Evolutionary conservation across 30 jellyfish, hydroid and myxozoan genomes (phyloP), one percentile per base, ranked within the genome.

Genomic region (Clytia hemisphaerica): DNA sequence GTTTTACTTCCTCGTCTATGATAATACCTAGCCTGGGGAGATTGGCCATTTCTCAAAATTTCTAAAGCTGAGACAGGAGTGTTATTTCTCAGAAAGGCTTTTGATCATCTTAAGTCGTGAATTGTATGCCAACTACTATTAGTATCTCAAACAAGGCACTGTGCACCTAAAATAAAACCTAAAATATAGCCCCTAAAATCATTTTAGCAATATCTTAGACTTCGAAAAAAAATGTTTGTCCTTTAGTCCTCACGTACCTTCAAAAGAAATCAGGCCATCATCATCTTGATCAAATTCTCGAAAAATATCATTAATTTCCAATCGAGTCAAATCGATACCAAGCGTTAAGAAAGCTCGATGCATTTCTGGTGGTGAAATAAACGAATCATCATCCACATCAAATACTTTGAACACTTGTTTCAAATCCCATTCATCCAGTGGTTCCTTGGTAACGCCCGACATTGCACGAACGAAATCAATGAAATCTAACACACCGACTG

Each of bases 301-400:
- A 31, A 57, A 57, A 25, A 57, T 57, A 22, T 38, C 54, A 7
- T 28, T 57, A 9, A 57, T 6, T 57, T 57, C 70, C 12, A n/a
- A n/a, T 5, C 38, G 27, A 9, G 53, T 57, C 19, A 57, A 31
- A 21, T 57, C 70, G 27, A 57, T n/a, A 57, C 70, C 70, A 9
- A 57, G 36, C 30, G 70, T 57, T 29, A 57, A 57, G 42, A 57
- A 57, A 0, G 70, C 30, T 57, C 36, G 54, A 57, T 57, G 70
- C 70, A 57, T 57, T 22, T 57, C 70, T 7, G 25, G 44, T 5
- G 70, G 70, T 57, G 70, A 57, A 21, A 57, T 57, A 57, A 57
- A 57, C 36, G 33, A 22, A n/a, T 57, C 70, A 31, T 33, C 42
- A 57, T 57, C 30, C 30, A 22, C 44, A n/a, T 57, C 70, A 44